Conservation (phyloP, 2,113 vertebrate genomes). For the Rhinogobius similis region DNA sequence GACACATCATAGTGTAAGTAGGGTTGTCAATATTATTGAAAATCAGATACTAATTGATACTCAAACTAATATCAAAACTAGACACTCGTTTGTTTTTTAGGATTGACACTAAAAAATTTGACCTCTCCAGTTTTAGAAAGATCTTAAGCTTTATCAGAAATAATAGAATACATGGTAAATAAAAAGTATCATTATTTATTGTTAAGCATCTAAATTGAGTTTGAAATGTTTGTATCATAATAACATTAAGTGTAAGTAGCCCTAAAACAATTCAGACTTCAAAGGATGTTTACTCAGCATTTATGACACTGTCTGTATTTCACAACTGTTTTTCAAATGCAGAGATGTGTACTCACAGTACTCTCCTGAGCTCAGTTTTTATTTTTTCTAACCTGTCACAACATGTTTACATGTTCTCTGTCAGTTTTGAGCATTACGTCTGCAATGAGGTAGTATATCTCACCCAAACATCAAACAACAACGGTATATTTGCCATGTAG, state of each 20-base stretch:
- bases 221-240: too few relatives aligned
- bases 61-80: too few relatives aligned
- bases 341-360: neutral
- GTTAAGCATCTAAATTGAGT: too few relatives aligned
- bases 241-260: neutral
- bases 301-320: slow-evolving; percentile 6
- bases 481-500: slow-evolving; percentile 11
- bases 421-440: neutral
- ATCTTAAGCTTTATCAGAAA: too few relatives aligned
- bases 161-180: too few relatives aligned
- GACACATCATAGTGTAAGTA: neutral
- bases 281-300: slow-evolving; percentile 13
- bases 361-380: slow-evolving; percentile 16
- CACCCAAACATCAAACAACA: slow-evolving; percentile 22
- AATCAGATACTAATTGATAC: too few relatives aligned
- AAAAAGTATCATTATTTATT: too few relatives aligned
- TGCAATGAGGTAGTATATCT: slow-evolving; percentile 1
- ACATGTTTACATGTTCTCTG: slow-evolving; percentile 34
- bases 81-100: too few relatives aligned
- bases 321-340: slow-evolving; percentile 17
- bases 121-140: too few relatives aligned
- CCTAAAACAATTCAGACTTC: neutral
- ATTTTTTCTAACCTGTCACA: slow-evolving; percentile 26
- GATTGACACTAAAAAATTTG: too few relatives aligned
- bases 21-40: too few relatives aligned